Base-by-base conservation (phyloP, 1,140 invertebrate species). In the Macrosteles quadrilineatus region DNA sequence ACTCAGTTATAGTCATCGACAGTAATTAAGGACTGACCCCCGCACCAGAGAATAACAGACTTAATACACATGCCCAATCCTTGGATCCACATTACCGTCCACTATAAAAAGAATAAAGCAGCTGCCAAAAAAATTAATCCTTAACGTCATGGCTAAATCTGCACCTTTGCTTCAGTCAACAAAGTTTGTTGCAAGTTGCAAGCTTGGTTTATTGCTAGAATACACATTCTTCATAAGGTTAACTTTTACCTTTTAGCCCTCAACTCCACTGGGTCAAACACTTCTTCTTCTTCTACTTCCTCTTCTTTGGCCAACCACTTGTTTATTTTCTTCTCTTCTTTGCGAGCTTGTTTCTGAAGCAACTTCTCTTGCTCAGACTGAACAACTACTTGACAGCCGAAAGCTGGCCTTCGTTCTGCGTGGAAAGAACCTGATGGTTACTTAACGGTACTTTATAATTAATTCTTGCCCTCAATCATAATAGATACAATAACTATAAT, bases 241-340 rank as follows among this genome's bases (percentile, higher is more conserved):
- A n/a, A n/a, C n/a, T n/a, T n/a, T 66, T 83, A 81, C 73, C 83
- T 82, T 40, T 82, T 83, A 45, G 80, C 73, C 11, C 80, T 75
- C 21, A 87, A 71, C 32, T 81, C 77, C 0, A 80, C 62, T 9
- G 80, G 76, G 73, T 83, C 73, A 73, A 84, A 77, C 73, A 80
- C 78, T 73, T 84, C 76, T 23, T 83, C 80, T n/a, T 83, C 83
- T 12, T 87, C 85, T 1, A 83, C 78, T 77, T 79, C 71, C 83
- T 86, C 31, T 83, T 82, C 59, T 81, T 83, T 64, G 79, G 84
- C 68, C 85, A 86, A 84, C 71, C 86, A 84, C 71, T 87, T 90
- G n/a, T 85, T 81, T 2, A 87, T 76, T 74, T 90, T 92, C 77
- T 96, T 97, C 77, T 96, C 95, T 77, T 96, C 93, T 78, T 95